phyloP scores from a whole-genome alignment of 2,797 vertebrate genomes.

The Falco naumanni region DNA sequence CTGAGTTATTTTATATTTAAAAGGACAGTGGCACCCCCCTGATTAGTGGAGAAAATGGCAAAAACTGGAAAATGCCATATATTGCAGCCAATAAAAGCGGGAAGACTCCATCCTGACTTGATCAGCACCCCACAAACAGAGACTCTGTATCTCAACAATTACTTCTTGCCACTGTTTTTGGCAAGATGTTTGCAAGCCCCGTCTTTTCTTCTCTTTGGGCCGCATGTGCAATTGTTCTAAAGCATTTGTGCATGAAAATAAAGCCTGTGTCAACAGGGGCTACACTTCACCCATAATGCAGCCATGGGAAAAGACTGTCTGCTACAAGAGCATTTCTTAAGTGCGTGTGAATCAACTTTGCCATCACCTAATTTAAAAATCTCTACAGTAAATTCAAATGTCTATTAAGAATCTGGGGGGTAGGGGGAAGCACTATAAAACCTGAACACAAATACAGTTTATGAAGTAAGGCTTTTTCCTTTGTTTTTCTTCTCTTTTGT shows the following conservation, averaged over 20 bases:
- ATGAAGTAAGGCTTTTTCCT: neutral
- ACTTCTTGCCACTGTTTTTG: neutral
- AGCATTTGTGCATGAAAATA: slow-evolving; percentile 36
- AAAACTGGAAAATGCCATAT: neutral
- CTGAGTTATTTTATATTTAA: neutral
- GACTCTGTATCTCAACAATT: accelerated
- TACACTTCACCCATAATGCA: neutral
- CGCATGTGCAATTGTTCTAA: neutral
- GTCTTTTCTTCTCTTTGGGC: neutral
- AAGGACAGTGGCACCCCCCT: neutral
- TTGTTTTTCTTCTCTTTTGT: neutral
- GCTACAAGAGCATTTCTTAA: neutral
- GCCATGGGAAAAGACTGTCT: neutral
- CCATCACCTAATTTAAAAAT: neutral
- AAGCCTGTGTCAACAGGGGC: neutral
- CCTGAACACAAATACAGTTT: neutral
- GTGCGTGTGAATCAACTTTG: accelerated
- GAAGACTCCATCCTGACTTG: neutral
- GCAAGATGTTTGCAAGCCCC: neutral
- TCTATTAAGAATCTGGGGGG: accelerated
- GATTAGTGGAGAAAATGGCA: neutral
- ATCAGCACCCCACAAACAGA: neutral
- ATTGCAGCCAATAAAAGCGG: neutral
- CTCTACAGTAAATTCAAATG: neutral
- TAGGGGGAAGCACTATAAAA: neutral